Percentiles rank a stretch among this genome's conserved stretches.
Evolutionary conservation across 2,113 vertebrate genomes (phyloP).

Genomic region (Melanotaenia duboulayi): DNA sequence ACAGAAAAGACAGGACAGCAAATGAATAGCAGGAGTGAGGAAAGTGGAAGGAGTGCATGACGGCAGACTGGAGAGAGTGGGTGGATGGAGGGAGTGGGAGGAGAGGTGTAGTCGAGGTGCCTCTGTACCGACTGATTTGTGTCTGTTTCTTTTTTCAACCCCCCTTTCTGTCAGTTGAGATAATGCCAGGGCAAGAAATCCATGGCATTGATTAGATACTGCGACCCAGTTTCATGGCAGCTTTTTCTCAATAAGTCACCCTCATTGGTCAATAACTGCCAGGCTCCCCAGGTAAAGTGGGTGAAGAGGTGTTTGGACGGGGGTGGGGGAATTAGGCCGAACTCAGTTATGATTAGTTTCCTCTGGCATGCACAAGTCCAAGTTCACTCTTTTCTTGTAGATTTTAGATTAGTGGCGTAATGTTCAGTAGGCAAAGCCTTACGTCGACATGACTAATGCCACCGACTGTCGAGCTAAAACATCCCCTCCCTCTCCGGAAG

Average conservation of each 20-base stretch:
- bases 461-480: constrained; percentile 49
- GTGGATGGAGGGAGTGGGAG: constrained; percentile 58
- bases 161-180: constrained; percentile 61
- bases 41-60: constrained; percentile 58
- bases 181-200: constrained; percentile 78
- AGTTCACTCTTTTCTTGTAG: constrained; percentile 44
- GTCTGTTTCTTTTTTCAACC: constrained; percentile 57
- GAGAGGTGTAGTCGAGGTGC: constrained; percentile 55
- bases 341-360: constrained; percentile 54
- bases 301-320: constrained; percentile 44
- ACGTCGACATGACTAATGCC: constrained; percentile 65
- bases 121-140: constrained; percentile 70
- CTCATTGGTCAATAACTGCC: constrained; percentile 76
- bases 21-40: constrained; percentile 67
- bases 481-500: constrained; percentile 37
- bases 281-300: constrained; percentile 68
- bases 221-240: constrained; percentile 82
- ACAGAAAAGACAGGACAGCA: constrained; percentile 63
- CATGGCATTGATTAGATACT: constrained; percentile 81
- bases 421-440: constrained; percentile 56
- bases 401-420: constrained; percentile 60
- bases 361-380: constrained; percentile 32
- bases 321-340: constrained; percentile 10
- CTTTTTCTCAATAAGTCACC: constrained; percentile 81
- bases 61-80: constrained; percentile 57